phyloP scores from a whole-genome alignment of 1,140 invertebrate species.

The Aporrectodea caliginosa region DNA sequence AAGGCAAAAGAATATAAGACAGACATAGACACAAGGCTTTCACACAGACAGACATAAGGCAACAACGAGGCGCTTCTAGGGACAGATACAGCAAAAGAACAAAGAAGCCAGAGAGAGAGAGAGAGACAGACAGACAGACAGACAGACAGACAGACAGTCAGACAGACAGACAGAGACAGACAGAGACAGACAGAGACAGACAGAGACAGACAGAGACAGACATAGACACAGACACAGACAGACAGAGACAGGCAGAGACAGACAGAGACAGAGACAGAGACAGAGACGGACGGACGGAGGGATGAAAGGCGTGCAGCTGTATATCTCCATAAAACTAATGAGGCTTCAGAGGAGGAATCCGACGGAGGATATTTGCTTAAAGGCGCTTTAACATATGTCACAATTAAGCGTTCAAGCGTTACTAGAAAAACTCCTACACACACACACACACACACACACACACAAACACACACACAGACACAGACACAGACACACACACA shows the following conservation, averaged over 20 bases:
- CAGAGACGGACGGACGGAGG: not conserved
- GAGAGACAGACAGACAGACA: not conserved
- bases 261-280: not conserved
- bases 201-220: not conserved
- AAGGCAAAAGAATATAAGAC: too few relatives aligned
- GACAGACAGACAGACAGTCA: not conserved
- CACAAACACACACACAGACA: not conserved
- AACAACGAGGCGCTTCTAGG: too few relatives aligned
- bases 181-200: not conserved
- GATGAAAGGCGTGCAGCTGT: too few relatives aligned
- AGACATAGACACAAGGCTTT: too few relatives aligned
- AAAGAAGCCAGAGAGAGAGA: not conserved
- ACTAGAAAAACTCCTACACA: too few relatives aligned
- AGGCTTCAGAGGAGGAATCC: too few relatives aligned
- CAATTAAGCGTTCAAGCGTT: too few relatives aligned
- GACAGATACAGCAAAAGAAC: too few relatives aligned
- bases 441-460: not conserved
- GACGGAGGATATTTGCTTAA: too few relatives aligned
- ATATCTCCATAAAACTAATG: too few relatives aligned
- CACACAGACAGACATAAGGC: too few relatives aligned
- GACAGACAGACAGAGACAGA: not conserved
- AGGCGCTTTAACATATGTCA: too few relatives aligned
- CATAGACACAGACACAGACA: not conserved
- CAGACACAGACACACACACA: not conserved
- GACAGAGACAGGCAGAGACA: not conserved